Percentiles rank a stretch among this genome's conserved stretches.
Conservation (phyloP, 2,888 invertebrate species). For the Eristalis intricaria region DNA sequence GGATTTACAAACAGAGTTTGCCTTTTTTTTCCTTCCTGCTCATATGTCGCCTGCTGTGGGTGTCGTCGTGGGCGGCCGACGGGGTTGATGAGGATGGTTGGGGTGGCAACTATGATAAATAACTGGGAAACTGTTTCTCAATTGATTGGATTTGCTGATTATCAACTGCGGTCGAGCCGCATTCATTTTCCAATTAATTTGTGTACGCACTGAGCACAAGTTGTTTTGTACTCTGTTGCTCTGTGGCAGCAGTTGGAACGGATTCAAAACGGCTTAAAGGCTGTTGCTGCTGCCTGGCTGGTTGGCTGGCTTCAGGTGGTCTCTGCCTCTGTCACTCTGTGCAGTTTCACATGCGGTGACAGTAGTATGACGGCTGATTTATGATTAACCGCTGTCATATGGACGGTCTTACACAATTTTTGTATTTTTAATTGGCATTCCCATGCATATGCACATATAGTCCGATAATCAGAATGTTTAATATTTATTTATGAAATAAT, state of each 20-base stretch:
- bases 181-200: conserved; percentile 72
- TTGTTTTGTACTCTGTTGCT: neutral
- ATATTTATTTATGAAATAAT: conserved; percentile 69
- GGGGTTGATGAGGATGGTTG: no score
- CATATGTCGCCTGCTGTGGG: neutral
- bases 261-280: conserved; percentile 24
- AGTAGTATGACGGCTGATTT: conserved; percentile 53
- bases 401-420: neutral
- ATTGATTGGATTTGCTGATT: conserved; percentile 70
- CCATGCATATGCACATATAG: conserved; percentile 11
- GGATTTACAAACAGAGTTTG: conserved; percentile 13
- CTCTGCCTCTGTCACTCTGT: neutral
- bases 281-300: no score
- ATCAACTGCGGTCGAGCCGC: conserved; percentile 63
- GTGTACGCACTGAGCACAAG: conserved; percentile 25
- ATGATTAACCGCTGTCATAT: conserved; percentile 61
- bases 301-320: conserved; percentile 14
- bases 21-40: neutral
- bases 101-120: conserved; percentile 46
- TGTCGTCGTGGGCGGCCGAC: no score
- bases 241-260: neutral
- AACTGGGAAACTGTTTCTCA: conserved; percentile 38
- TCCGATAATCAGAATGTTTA: conserved; percentile 20
- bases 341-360: conserved; percentile 3
- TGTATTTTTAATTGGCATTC: neutral